Evolutionary conservation across 2,888 invertebrate genomes (phyloP).

Genomic region (Yponomeuta cagnagella): DNA sequence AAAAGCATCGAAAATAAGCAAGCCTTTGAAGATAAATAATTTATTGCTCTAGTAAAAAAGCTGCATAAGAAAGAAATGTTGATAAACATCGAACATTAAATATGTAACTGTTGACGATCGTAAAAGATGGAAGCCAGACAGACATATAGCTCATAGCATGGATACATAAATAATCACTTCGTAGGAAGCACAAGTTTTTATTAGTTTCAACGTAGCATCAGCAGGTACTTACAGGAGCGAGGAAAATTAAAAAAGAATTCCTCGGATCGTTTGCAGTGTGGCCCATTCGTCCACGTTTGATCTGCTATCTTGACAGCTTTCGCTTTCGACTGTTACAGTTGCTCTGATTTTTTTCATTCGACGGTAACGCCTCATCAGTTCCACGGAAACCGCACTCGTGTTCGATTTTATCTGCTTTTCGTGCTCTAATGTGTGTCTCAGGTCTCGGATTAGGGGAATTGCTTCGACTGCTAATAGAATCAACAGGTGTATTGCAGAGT

Average conservation of each 20-base stretch:
- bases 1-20: constrained; percentile 69
- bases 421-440: constrained; percentile 24
- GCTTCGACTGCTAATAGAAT: constrained; percentile 51
- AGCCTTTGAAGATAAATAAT: constrained; percentile 74
- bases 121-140: constrained; percentile 69
- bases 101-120: constrained; percentile 74
- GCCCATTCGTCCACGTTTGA: constrained; percentile 45
- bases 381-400: constrained; percentile 37
- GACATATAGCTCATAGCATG: constrained; percentile 30
- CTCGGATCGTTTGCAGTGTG: constrained; percentile 57
- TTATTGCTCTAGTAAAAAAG: constrained; percentile 68
- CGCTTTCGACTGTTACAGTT: constrained; percentile 41
- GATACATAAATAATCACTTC: constrained; percentile 63
- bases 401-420: constrained; percentile 52
- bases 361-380: constrained; percentile 51
- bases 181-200: constrained; percentile 59
- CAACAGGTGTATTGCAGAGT: constrained; percentile 71
- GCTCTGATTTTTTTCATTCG: constrained; percentile 55
- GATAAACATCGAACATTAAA: constrained; percentile 75
- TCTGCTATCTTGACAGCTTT: constrained; percentile 38
- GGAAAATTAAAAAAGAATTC: constrained; percentile 57
- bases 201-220: constrained; percentile 47
- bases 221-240: constrained; percentile 39
- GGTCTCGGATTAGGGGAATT: constrained; percentile 17
- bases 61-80: constrained; percentile 75